phyloP scores from a whole-genome alignment of 2,797 vertebrate species.

The Hoplostethus mediterraneus region DNA sequence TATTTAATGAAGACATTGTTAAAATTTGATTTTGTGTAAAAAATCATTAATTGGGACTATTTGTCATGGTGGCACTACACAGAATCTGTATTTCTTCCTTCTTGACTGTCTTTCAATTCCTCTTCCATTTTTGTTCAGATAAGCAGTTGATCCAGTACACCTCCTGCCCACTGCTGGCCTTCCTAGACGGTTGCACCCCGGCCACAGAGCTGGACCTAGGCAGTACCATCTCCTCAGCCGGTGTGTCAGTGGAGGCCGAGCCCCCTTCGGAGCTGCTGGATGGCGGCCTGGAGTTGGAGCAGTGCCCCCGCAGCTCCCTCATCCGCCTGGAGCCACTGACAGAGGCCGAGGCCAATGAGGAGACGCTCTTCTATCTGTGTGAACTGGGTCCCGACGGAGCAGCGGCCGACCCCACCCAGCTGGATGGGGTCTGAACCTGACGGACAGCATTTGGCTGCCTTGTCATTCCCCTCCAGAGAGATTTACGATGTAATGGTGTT shows the following conservation, averaged over 20 bases:
- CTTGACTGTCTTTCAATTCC: neutral
- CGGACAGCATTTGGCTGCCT: neutral
- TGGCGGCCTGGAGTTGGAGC: constrained; percentile 72
- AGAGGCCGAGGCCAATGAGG: constrained; percentile 92
- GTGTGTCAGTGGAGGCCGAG: constrained; percentile 33
- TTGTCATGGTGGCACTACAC: too few species aligned
- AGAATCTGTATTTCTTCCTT: neutral
- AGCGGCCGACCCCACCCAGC: constrained; percentile 80
- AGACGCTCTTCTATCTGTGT: constrained; percentile 94
- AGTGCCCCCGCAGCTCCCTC: constrained; percentile 87
- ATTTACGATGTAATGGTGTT: neutral
- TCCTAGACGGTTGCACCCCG: constrained; percentile 89
- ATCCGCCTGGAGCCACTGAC: constrained; percentile 95
- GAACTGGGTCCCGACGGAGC: constrained; percentile 88
- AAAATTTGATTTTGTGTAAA: too few species aligned
- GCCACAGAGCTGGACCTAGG: constrained; percentile 74
- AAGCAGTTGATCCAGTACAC: constrained; percentile 97
- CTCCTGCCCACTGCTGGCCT: constrained; percentile 91
- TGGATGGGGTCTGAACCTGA: constrained; percentile 74
- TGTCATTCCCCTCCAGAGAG: too few species aligned
- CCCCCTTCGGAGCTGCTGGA: constrained; percentile 87
- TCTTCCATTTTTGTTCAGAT: constrained; percentile 75
- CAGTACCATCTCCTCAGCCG: constrained; percentile 3
- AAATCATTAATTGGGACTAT: too few species aligned
- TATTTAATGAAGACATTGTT: too few species aligned